A percentile compares a stretch with the other conserved stretches of the same genome.
phyloP scores from a whole-genome alignment of 2,888 invertebrate species.

The Prosapia bicincta region DNA sequence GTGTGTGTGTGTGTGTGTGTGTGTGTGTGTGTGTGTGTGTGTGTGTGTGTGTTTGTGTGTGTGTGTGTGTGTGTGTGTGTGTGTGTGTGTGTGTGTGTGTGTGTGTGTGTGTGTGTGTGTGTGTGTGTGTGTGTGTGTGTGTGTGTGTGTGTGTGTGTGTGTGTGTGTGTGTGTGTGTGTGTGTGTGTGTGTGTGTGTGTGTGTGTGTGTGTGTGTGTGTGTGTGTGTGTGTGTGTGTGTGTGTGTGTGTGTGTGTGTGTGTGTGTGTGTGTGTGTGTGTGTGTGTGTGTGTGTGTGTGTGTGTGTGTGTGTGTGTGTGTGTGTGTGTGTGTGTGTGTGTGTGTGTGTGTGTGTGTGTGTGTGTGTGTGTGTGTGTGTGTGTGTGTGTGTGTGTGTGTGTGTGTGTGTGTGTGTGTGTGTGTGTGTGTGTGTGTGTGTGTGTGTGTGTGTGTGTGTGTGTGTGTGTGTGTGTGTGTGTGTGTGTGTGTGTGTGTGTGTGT shows the following conservation, averaged over 20 bases:
- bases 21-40: not conserved
- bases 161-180: conserved; percentile 3
- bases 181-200: conserved; percentile 3
- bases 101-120: not conserved
- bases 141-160: not conserved
- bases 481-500: no score
- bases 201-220: conserved; percentile 5
- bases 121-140: not conserved
- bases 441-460: no score
- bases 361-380: no score
- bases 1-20: no score
- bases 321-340: not conserved
- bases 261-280: conserved; percentile 5
- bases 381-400: no score
- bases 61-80: conserved; percentile 16
- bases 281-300: not conserved
- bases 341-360: no score
- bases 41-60: conserved; percentile 14
- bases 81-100: not conserved
- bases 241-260: conserved; percentile 5
- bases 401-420: no score
- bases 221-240: conserved; percentile 5
- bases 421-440: no score
- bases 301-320: not conserved
- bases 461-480: no score